Evolutionary conservation across 2,797 vertebrate genomes (phyloP).

Genomic region (Spinibarbus caldwelli): DNA sequence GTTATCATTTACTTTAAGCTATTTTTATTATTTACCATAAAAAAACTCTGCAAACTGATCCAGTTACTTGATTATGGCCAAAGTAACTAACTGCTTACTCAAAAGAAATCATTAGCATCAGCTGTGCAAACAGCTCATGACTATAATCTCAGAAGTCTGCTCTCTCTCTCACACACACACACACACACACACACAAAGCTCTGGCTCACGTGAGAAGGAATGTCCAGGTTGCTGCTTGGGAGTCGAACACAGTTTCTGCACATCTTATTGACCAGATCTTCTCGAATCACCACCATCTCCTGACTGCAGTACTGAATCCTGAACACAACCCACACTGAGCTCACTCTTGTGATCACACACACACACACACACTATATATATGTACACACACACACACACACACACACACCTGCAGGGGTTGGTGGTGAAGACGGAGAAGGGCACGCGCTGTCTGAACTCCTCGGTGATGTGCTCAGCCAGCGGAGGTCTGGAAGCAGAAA

Average conservation of each 20-base stretch:
- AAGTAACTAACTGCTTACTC: not conserved
- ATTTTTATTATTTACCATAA: too few species aligned
- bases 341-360: too few species aligned
- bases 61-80: too few species aligned
- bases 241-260: constrained; percentile 94
- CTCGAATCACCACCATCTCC: constrained; percentile 93
- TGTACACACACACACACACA: too few species aligned
- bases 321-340: constrained; percentile 7
- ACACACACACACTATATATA: too few species aligned
- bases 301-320: constrained; percentile 98
- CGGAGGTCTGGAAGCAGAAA: constrained; percentile 80
- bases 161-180: too few species aligned
- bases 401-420: constrained; percentile 96
- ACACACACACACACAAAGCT: not conserved
- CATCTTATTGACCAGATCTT: constrained; percentile 98
- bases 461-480: constrained; percentile 89
- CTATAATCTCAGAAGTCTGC: not conserved
- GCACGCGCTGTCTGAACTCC: constrained; percentile 90
- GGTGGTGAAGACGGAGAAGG: constrained; percentile 95
- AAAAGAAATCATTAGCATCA: not conserved
- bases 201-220: constrained; percentile 91
- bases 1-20: too few species aligned
- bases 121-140: not conserved
- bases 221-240: constrained; percentile 88
- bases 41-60: too few species aligned